These are phyloP conservation scores for Dryococelus australis DNA, from an alignment of 2,888 invertebrate species.

Conservation along the genomic window DNA sequence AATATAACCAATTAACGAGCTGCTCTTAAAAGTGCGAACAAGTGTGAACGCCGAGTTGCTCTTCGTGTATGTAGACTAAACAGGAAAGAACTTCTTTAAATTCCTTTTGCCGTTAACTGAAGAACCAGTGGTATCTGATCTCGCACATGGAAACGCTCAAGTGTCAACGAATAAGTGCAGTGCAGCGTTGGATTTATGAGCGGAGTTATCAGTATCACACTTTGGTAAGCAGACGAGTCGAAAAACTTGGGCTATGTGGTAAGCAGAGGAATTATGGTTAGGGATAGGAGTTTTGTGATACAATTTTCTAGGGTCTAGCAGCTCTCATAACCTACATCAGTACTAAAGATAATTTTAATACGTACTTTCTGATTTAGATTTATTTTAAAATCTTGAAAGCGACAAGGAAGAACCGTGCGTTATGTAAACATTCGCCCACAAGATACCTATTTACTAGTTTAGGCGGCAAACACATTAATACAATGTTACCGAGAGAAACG, in stretches of 20 bases:
- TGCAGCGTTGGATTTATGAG: neutral
- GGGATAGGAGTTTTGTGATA: no score
- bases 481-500: no score
- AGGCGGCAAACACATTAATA: no score
- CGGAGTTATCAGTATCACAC: neutral
- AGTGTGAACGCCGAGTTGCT: neutral
- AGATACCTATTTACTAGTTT: no score
- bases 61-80: neutral
- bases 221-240: neutral
- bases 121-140: neutral
- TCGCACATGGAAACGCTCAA: neutral
- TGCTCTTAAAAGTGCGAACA: neutral
- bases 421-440: no score
- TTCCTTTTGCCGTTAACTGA: neutral
- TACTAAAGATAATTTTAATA: no score
- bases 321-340: no score
- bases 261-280: neutral
- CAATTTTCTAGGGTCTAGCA: no score
- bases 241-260: neutral
- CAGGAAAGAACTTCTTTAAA: neutral
- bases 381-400: no score
- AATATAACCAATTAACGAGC: neutral
- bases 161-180: neutral
- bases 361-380: no score
- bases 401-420: no score